Base-by-base conservation (phyloP, 2,113 vertebrate genomes). In the Takifugu bimaculatus region DNA sequence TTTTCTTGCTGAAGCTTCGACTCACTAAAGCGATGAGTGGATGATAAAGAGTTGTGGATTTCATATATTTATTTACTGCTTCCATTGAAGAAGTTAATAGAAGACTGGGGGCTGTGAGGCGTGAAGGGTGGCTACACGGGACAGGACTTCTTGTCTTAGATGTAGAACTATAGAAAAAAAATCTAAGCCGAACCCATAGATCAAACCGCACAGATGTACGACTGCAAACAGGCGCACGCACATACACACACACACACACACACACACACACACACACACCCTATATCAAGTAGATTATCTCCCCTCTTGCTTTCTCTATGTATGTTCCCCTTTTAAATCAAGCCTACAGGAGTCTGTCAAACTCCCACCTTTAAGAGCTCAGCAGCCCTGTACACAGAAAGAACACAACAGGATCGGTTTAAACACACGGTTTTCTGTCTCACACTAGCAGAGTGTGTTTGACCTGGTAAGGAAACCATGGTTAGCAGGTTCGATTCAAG, bases 21-120 rank as follows among this genome's bases (percentile, higher is more conserved):
- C 57, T 64, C 79, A 72, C 63, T 39, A 63, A 78, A 76, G 78
- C 55, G 57, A 75, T 69, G 70, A 82, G 63, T 39, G 65, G 75
- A 65, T 74, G 75, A 81, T 85, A 83, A 87, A 83, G 77, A 84
- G 79, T 82, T 71, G 78, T 80, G 76, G 79, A 85, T 86, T 86
- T 77, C 73, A 68, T 71, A 58, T 79, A 76, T 85, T 82, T 83
- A 79, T 86, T 86, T 87, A 81, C 77, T 77, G 73, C 81, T 80
- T 32, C 61, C 68, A 57, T 57, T 62, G 78, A 65, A 80, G 77
- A 70, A 78, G 81, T 80, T 81, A 81, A 84, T 84, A 73, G 71
- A 83, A 73, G 79, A 50, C 53, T 60, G 72, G 29, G 68, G 75
- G 79, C 65, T 45, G 70, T 43, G 78, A 71, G 68, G 78, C 78